A percentile compares a stretch with the other conserved stretches of the same genome.
Conservation (phyloP, 2,113 vertebrate genomes). For the Strigops habroptila region DNA sequence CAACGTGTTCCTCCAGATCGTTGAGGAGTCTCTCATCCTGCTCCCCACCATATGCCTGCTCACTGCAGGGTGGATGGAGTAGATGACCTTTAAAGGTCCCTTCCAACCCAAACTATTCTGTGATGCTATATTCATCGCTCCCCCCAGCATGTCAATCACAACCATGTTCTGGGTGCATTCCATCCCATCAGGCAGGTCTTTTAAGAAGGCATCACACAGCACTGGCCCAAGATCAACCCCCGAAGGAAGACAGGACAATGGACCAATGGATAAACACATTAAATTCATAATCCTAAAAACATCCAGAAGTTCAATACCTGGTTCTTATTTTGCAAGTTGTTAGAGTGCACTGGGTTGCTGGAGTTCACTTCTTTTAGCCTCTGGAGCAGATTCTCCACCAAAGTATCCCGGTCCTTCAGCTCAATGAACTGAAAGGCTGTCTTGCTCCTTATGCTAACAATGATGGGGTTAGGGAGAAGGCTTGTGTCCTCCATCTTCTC, state of each 20-base stretch:
- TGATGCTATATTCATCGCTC: background rate
- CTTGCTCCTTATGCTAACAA: conserved; percentile 87
- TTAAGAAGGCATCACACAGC: background rate
- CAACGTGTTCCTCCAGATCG: background rate
- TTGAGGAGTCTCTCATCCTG: background rate
- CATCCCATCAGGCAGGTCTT: background rate
- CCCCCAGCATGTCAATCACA: background rate
- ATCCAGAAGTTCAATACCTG: conserved; percentile 39
- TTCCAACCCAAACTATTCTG: background rate
- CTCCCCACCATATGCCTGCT: background rate
- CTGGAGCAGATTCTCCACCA: conserved; percentile 81
- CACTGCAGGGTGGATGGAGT: background rate
- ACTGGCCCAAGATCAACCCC: background rate
- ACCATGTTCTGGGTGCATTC: background rate
- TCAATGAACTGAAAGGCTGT: conserved; percentile 96
- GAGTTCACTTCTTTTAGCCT: conserved; percentile 76
- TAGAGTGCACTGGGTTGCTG: conserved; percentile 27
- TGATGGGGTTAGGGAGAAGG: conserved; percentile 88
- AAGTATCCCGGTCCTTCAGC: conserved; percentile 80
- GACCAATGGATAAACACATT: background rate
- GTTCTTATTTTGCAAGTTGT: conserved; percentile 42
- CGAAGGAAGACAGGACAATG: background rate
- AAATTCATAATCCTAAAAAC: background rate
- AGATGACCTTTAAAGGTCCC: background rate
- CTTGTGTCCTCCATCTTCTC: conserved; percentile 93